phyloP scores from a whole-genome alignment of 2,113 vertebrate species.

The Engystomops pustulosus region DNA sequence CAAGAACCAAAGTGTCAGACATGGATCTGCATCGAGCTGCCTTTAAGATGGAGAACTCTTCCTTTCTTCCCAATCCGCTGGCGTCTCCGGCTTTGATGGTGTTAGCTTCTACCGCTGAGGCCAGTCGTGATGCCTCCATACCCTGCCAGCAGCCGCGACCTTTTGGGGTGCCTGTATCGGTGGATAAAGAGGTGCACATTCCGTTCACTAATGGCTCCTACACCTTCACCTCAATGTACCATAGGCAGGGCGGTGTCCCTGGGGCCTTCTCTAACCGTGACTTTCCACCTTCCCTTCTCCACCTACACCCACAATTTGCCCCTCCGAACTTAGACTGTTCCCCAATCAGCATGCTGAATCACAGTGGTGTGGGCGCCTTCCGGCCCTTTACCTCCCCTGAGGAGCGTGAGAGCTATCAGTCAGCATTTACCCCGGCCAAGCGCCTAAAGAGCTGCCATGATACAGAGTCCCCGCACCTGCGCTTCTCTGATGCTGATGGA shows the following conservation, averaged over 20 bases:
- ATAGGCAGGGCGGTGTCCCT: slow-evolving; percentile 94
- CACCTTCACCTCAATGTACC: slow-evolving; percentile 98
- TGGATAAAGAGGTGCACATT: slow-evolving; percentile 97
- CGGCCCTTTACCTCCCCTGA: slow-evolving; percentile 95
- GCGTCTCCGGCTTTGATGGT: slow-evolving; percentile 98
- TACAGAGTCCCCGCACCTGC: slow-evolving; percentile 95
- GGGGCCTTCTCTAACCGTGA: slow-evolving; percentile 95
- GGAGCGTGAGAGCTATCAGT: slow-evolving; percentile 97
- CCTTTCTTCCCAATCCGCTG: slow-evolving; percentile 96
- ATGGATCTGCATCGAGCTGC: slow-evolving; percentile 99
- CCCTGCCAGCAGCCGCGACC: slow-evolving; percentile 96
- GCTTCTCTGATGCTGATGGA: slow-evolving; percentile 97
- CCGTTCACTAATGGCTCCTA: slow-evolving; percentile 98
- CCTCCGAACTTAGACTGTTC: slow-evolving; percentile 98
- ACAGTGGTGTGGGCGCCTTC: slow-evolving; percentile 96
- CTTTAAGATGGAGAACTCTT: slow-evolving; percentile 99
- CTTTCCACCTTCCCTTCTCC: slow-evolving; percentile 95
- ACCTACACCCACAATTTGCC: slow-evolving; percentile 98
- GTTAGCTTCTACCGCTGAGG: slow-evolving; percentile 96
- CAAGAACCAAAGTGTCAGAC: slow-evolving; percentile 71
- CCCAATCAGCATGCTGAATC: slow-evolving; percentile 97
- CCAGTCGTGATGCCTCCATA: slow-evolving; percentile 95
- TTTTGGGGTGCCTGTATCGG: slow-evolving; percentile 95
- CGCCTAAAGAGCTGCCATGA: slow-evolving; percentile 98
- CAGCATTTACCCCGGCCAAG: slow-evolving; percentile 97